These are phyloP conservation scores for Danio tinwini DNA, from an alignment of 2,797 vertebrate genomes.

Conservation along the genomic window DNA sequence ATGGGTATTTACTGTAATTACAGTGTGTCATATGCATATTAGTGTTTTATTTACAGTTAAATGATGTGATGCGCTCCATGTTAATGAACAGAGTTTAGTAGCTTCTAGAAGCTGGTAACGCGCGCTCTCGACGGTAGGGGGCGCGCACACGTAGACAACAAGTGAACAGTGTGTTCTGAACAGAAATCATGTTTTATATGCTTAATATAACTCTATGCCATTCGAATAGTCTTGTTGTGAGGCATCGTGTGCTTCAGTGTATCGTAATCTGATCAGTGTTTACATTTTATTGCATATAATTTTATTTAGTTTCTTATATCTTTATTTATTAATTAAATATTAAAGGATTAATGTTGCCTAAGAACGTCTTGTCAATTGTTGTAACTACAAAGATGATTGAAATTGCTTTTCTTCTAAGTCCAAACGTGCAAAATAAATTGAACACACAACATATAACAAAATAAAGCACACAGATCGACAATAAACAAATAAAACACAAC, in stretches of 20 bases:
- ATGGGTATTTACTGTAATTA: not conserved
- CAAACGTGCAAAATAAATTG: no score
- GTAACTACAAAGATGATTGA: no score
- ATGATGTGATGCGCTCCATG: constrained; percentile 2
- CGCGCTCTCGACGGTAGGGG: constrained; percentile 68
- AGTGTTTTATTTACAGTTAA: not conserved
- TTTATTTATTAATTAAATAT: no score
- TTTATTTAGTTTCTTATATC: no score
- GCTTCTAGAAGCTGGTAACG: constrained; percentile 81
- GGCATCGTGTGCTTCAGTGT: not conserved
- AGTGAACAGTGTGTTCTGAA: no score
- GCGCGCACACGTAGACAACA: constrained; percentile 46
- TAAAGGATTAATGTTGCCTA: no score
- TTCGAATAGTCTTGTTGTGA: not conserved
- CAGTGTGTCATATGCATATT: not conserved
- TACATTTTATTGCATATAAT: not conserved
- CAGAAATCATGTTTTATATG: not conserved
- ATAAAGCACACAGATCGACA: no score
- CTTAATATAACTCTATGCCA: not conserved
- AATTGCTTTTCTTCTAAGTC: no score
- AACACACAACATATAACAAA: no score
- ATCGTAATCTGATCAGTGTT: not conserved
- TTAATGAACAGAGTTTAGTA: constrained; percentile 69
- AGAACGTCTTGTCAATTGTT: no score
- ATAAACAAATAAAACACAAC: no score